Evolutionary conservation across 2,797 vertebrate species (phyloP).

Genomic region (Sebastes dallii): DNA sequence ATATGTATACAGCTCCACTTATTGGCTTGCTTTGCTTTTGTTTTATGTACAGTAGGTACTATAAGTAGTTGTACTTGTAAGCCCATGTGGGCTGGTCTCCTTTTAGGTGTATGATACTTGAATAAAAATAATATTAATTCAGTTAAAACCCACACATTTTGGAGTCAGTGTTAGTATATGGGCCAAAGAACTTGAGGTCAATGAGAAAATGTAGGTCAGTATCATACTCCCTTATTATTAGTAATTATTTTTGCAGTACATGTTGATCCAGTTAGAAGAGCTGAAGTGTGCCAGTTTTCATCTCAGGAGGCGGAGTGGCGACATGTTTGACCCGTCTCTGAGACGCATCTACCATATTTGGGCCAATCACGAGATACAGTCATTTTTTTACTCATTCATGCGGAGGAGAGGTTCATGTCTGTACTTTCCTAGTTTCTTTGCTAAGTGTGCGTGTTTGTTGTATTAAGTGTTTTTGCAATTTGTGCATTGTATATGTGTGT

Average conservation of each 20-base stretch:
- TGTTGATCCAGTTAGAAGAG: background rate
- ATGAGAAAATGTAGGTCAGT: background rate
- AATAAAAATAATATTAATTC: background rate
- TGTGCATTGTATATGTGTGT: background rate
- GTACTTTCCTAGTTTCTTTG: background rate
- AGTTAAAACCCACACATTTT: background rate
- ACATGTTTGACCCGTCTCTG: slow-evolving; percentile 1
- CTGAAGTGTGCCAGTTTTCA: background rate
- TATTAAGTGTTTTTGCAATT: background rate
- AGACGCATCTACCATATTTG: background rate
- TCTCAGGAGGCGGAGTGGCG: background rate
- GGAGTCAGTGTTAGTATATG: background rate
- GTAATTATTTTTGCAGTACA: background rate
- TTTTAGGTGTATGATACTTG: no score
- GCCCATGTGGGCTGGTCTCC: background rate
- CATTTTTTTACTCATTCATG: slow-evolving; percentile 5
- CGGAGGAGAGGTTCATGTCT: slow-evolving; percentile 13
- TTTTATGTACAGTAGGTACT: background rate
- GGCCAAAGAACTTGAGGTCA: background rate
- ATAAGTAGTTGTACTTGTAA: background rate
- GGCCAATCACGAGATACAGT: background rate
- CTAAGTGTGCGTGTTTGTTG: background rate
- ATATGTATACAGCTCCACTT: no score
- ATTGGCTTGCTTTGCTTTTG: background rate
- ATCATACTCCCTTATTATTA: background rate